Percentiles rank a stretch among this genome's conserved stretches.
phyloP scores from a whole-genome alignment of 1,140 invertebrate species.

The Zaprionus ornatus region DNA sequence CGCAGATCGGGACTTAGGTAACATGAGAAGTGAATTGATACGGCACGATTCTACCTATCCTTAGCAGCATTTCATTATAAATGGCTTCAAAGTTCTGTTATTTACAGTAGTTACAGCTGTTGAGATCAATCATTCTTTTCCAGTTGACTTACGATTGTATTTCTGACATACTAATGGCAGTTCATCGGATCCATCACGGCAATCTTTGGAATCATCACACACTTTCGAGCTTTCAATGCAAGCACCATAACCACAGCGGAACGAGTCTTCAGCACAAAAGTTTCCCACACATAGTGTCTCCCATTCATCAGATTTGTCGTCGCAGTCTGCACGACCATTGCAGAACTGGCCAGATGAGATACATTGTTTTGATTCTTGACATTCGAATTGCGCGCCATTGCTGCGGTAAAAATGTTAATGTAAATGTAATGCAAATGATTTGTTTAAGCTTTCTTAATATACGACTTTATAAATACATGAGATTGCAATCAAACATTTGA shows the following conservation, averaged over 20 bases:
- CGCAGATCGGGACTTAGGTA: fast-evolving
- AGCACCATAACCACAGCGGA: constrained; percentile 86
- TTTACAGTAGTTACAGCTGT: neutral
- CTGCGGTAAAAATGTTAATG: neutral
- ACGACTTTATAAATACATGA: no score
- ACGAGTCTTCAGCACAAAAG: constrained; percentile 83
- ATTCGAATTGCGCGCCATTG: neutral
- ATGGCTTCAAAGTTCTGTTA: neutral
- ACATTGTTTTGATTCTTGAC: constrained; percentile 33
- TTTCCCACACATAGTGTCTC: constrained; percentile 39
- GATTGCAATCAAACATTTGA: no score
- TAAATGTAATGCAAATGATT: neutral
- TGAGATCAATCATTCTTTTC: neutral
- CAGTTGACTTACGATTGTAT: neutral
- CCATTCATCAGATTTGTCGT: constrained; percentile 86
- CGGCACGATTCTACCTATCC: neutral
- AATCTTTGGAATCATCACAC: constrained; percentile 87
- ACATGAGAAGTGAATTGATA: constrained; percentile 17
- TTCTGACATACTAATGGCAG: constrained; percentile 11
- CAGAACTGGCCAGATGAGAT: constrained; percentile 50
- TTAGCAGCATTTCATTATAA: constrained; percentile 1
- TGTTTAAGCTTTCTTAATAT: no score
- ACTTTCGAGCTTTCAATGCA: constrained; percentile 85
- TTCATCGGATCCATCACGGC: constrained; percentile 90
- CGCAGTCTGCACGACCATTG: constrained; percentile 84